Conservation (phyloP, 2,888 invertebrate species). For the Amblyteles armatorius region DNA sequence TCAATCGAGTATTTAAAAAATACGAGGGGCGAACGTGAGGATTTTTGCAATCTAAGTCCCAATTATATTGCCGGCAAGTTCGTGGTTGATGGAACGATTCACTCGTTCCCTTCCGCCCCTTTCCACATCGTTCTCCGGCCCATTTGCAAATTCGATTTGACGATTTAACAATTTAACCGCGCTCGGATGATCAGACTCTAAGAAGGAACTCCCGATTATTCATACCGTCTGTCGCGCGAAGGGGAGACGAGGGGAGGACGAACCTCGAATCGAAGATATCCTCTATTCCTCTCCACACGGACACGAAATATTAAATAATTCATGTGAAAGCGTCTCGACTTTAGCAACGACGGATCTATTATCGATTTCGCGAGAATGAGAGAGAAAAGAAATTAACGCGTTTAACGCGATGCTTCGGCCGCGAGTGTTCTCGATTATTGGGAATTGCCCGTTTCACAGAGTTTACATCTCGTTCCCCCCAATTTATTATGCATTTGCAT, state of each 20-base stretch:
- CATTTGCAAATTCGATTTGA: slow-evolving; percentile 57
- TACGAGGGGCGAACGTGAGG: not conserved
- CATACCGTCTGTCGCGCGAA: slow-evolving; percentile 32
- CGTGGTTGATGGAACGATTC: slow-evolving; percentile 35
- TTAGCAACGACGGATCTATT: slow-evolving; percentile 45
- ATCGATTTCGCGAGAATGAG: slow-evolving; percentile 38
- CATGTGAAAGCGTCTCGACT: slow-evolving; percentile 60
- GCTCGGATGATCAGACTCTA: slow-evolving; percentile 11
- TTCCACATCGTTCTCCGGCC: not conserved
- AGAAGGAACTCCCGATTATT: slow-evolving; percentile 50
- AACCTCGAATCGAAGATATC: slow-evolving; percentile 38
- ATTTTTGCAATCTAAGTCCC: not conserved
- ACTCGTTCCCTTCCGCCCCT: not conserved
- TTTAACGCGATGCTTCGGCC: slow-evolving; percentile 25
- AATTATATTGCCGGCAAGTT: slow-evolving; percentile 6
- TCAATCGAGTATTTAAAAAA: not conserved
- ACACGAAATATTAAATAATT: slow-evolving; percentile 54
- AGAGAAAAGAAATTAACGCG: slow-evolving; percentile 33
- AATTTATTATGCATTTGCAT: slow-evolving; percentile 61
- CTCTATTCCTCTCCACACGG: slow-evolving; percentile 46
- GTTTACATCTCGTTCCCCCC: slow-evolving; percentile 35
- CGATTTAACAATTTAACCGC: slow-evolving; percentile 39
- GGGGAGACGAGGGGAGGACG: slow-evolving; percentile 16
- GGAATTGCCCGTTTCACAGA: slow-evolving; percentile 53
- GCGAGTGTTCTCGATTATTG: slow-evolving; percentile 21